A percentile compares a stretch with the other conserved stretches of the same genome.
These are phyloP conservation scores for Bruchidius siliquastri DNA, from an alignment of 2,888 invertebrate genomes.

Conservation along the genomic window DNA sequence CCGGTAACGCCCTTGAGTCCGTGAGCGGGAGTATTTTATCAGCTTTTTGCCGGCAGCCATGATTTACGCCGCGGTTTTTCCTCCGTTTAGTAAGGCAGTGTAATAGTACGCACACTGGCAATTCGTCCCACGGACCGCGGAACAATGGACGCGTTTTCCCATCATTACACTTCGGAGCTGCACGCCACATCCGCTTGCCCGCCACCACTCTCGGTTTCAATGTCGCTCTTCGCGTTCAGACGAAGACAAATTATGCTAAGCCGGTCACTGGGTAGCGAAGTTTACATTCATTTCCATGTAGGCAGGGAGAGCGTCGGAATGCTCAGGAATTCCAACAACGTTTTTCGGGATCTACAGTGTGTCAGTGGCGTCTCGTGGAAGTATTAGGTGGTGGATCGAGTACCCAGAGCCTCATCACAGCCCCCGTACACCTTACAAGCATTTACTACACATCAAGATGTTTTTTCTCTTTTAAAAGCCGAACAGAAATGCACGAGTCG, in stretches of 20 bases:
- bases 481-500: too few species aligned
- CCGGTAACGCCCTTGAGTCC: background rate
- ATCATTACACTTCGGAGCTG: conserved; percentile 50
- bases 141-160: conserved; percentile 45
- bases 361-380: too few species aligned
- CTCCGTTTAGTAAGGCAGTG: conserved; percentile 48
- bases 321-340: too few species aligned
- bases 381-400: too few species aligned
- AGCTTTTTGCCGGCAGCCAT: conserved; percentile 39
- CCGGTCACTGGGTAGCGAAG: background rate
- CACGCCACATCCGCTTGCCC: conserved; percentile 46
- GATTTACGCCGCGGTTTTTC: conserved; percentile 31
- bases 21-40: background rate
- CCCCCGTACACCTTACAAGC: too few species aligned
- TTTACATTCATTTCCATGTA: background rate
- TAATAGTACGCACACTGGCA: conserved; percentile 33
- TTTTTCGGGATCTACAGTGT: too few species aligned
- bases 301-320: too few species aligned
- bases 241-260: background rate
- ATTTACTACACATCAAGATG: too few species aligned
- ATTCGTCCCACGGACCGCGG: conserved; percentile 41
- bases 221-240: conserved; percentile 31
- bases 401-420: too few species aligned
- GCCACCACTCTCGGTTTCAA: conserved; percentile 46
- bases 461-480: too few species aligned